Conservation (phyloP, 2,113 vertebrate species). For the Forbesichthys agassizii region DNA sequence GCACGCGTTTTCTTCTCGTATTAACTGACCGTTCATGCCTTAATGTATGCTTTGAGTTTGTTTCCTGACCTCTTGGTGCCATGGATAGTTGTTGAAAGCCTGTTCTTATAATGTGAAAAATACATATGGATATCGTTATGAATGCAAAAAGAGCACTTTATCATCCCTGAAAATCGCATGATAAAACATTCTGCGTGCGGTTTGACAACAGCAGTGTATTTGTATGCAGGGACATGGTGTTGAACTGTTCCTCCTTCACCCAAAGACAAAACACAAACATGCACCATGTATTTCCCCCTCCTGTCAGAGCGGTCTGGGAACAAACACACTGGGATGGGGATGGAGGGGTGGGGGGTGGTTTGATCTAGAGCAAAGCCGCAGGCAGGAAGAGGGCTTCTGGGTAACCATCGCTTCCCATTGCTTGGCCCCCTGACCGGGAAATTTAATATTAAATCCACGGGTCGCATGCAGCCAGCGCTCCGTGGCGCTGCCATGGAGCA, state of each 20-base stretch:
- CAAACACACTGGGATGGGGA: neutral
- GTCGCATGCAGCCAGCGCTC: slow-evolving; percentile 28
- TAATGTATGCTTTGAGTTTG: neutral
- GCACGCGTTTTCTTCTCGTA: too few relatives aligned
- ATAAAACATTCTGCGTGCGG: neutral
- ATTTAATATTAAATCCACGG: slow-evolving; percentile 38
- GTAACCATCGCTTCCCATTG: slow-evolving; percentile 43
- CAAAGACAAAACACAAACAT: neutral
- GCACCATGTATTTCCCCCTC: neutral
- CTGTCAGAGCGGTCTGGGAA: slow-evolving; percentile 25
- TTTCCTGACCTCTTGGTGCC: neutral
- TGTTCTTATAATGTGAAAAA: neutral
- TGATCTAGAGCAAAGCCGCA: slow-evolving; percentile 2
- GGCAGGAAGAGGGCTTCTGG: slow-evolving; percentile 34
- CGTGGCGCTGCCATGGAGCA: slow-evolving; percentile 24
- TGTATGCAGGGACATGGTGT: slow-evolving; percentile 34
- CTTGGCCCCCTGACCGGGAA: slow-evolving; percentile 29
- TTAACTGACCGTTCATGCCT: neutral
- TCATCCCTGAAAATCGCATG: too few relatives aligned
- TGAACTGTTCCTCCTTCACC: neutral
- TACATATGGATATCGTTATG: neutral
- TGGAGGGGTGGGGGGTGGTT: neutral
- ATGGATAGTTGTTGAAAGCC: neutral
- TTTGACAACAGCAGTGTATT: slow-evolving; percentile 18
- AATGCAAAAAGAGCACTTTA: too few relatives aligned